phyloP scores from a whole-genome alignment of 2,113 vertebrate genomes.

The Irena cyanogastra region DNA sequence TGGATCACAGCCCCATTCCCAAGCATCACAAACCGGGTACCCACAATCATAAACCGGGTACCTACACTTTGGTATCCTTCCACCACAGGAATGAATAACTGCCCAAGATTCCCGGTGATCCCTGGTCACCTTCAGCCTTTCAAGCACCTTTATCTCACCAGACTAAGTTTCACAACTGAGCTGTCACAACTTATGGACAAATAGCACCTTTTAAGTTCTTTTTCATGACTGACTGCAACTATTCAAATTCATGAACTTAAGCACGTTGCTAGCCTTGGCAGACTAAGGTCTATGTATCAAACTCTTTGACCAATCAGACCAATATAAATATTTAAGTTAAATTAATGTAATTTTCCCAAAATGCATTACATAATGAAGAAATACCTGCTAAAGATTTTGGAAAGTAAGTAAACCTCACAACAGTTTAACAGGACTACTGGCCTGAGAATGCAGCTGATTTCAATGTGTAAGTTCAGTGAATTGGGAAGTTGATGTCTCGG shows the following conservation, averaged over 20 bases:
- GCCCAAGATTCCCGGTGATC: background rate
- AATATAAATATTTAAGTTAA: background rate
- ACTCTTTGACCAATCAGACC: background rate
- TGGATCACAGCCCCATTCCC: no score
- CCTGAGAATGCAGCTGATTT: background rate
- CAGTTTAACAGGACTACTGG: background rate
- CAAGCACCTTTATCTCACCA: background rate
- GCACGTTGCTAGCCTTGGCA: background rate
- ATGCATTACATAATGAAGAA: background rate
- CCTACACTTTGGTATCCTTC: background rate
- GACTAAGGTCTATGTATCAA: background rate
- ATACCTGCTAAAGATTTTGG: background rate
- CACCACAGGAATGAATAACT: background rate
- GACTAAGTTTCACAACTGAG: background rate
- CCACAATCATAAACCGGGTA: no score
- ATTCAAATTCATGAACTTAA: background rate
- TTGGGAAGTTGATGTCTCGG: background rate
- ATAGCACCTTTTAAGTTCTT: background rate
- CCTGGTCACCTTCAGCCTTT: background rate
- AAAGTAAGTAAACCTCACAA: background rate
- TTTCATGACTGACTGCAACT: background rate
- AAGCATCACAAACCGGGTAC: no score
- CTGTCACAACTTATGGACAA: background rate
- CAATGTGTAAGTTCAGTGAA: background rate
- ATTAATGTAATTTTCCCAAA: background rate